These are phyloP conservation scores for Macaria notata DNA, from an alignment of 2,888 invertebrate species.

Conservation along the genomic window DNA sequence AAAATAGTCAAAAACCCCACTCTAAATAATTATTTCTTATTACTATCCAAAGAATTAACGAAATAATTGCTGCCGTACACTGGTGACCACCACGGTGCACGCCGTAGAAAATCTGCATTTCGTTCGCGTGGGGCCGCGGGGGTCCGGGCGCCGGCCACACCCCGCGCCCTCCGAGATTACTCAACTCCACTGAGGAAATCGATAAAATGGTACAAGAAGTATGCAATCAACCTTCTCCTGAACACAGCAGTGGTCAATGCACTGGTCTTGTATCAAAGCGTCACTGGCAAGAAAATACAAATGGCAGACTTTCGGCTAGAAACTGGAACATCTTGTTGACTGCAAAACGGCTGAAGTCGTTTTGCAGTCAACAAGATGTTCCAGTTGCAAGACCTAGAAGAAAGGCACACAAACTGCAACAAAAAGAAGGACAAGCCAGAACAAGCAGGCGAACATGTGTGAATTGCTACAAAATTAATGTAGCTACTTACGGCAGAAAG, in stretches of 20 bases:
- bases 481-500: slow-evolving; percentile 16
- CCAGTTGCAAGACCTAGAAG: slow-evolving; percentile 22
- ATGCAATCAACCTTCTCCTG: slow-evolving; percentile 12
- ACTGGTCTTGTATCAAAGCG: slow-evolving; percentile 20
- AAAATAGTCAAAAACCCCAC: slow-evolving; percentile 14
- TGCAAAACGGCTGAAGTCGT: slow-evolving; percentile 13
- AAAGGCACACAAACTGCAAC: slow-evolving; percentile 17
- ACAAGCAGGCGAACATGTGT: slow-evolving; percentile 20
- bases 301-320: slow-evolving; percentile 22
- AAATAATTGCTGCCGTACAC: slow-evolving; percentile 8
- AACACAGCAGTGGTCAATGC: slow-evolving; percentile 19
- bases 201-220: slow-evolving; percentile 26
- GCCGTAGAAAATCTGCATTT: slow-evolving; percentile 9
- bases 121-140: slow-evolving; percentile 11
- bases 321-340: too few relatives aligned
- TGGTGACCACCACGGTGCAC: slow-evolving; percentile 11
- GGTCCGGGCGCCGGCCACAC: slow-evolving; percentile 11
- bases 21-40: slow-evolving; percentile 2
- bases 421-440: slow-evolving; percentile 25
- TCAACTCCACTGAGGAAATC: slow-evolving; percentile 24
- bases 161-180: slow-evolving; percentile 1
- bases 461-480: slow-evolving; percentile 21
- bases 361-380: slow-evolving; percentile 17
- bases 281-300: slow-evolving; percentile 24
- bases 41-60: slow-evolving; percentile 4